Evolutionary conservation across 2,113 vertebrate genomes (phyloP).

Genomic region (Mesocricetus auratus): DNA sequence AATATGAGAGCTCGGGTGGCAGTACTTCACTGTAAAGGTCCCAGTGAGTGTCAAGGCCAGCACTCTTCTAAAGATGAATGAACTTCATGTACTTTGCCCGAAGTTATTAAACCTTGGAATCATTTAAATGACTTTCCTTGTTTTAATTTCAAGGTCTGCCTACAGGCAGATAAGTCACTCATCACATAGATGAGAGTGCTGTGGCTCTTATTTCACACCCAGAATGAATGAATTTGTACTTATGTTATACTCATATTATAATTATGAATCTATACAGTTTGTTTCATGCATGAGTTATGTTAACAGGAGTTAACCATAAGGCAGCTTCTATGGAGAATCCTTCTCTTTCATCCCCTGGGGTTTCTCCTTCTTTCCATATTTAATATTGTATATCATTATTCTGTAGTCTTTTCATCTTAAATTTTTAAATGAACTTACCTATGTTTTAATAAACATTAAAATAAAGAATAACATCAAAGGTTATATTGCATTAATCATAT

Average conservation of each 20-base stretch:
- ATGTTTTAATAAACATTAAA: constrained; percentile 26
- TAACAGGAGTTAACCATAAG: background rate
- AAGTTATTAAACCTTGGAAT: constrained; percentile 56
- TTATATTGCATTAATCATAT: background rate
- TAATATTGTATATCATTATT: background rate
- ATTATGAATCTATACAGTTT: background rate
- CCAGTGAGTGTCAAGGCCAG: background rate
- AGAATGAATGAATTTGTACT: constrained; percentile 26
- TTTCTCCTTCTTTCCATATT: background rate
- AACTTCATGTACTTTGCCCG: constrained; percentile 6
- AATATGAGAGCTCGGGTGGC: background rate
- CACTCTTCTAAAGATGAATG: background rate
- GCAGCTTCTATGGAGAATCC: background rate
- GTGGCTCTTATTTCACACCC: constrained; percentile 27
- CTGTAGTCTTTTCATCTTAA: constrained; percentile 30
- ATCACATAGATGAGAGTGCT: background rate
- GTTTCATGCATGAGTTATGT: constrained; percentile 40
- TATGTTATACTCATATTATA: background rate
- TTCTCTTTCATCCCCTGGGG: background rate
- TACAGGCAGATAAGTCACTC: constrained; percentile 11
- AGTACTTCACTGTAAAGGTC: background rate
- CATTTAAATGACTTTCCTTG: constrained; percentile 49
- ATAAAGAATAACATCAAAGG: background rate
- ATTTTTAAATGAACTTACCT: background rate
- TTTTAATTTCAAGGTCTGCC: constrained; percentile 60